Evolutionary conservation across 2,797 vertebrate genomes (phyloP).

Genomic region (Falco concolor): DNA sequence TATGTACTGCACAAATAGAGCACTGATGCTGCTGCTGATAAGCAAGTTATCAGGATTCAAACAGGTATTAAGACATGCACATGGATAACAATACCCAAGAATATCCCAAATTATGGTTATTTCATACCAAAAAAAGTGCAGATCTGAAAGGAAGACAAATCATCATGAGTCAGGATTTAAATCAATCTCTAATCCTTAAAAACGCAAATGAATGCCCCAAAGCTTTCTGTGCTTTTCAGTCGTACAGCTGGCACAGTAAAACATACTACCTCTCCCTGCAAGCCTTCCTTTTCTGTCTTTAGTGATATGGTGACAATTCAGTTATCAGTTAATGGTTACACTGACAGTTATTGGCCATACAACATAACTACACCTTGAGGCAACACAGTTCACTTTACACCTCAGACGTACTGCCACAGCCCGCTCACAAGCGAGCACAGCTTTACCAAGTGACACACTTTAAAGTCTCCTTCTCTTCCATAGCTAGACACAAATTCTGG

Average conservation of each 20-base stretch:
- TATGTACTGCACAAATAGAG: neutral
- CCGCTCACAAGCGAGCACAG: neutral
- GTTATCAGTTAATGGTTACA: neutral
- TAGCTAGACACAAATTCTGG: neutral
- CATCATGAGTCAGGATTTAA: neutral
- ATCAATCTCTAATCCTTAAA: neutral
- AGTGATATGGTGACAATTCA: neutral
- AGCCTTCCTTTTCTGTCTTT: neutral
- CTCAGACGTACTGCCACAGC: neutral
- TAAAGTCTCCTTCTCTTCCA: neutral
- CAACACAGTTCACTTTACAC: rapidly evolving
- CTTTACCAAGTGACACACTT: neutral
- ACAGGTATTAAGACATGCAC: neutral
- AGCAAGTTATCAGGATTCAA: neutral
- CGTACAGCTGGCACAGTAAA: neutral
- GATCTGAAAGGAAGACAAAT: neutral
- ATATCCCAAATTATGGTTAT: neutral
- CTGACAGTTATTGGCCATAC: neutral
- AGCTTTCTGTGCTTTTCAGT: neutral
- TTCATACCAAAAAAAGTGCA: neutral
- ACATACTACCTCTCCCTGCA: rapidly evolving
- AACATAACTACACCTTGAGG: neutral
- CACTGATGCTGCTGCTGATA: neutral
- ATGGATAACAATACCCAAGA: neutral
- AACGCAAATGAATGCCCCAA: neutral